phyloP scores from a whole-genome alignment of 2,113 vertebrate genomes.

The Podilymbus podiceps region DNA sequence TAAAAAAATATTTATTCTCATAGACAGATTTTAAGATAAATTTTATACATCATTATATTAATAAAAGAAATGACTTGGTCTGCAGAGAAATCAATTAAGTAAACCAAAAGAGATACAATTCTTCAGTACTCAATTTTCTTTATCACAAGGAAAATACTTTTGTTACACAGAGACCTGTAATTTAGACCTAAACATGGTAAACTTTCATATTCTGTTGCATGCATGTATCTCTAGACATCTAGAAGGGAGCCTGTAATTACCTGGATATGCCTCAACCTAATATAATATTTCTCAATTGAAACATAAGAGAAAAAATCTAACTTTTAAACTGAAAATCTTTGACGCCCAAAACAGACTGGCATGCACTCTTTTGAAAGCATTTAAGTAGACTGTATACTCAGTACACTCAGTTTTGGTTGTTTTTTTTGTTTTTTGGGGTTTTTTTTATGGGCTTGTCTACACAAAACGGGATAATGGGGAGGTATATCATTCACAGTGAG shows the following conservation, averaged over 20 bases:
- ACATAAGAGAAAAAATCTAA: not conserved
- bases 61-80: not conserved
- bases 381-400: not conserved
- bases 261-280: not conserved
- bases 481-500: not conserved
- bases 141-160: not conserved
- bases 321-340: not conserved
- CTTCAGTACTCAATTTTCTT: not conserved
- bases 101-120: not conserved
- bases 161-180: not conserved
- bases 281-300: not conserved
- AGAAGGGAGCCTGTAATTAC: not conserved
- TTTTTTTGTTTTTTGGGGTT: not conserved
- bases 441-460: not conserved
- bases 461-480: constrained; percentile 25
- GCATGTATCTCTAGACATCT: not conserved
- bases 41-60: not conserved
- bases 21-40: not conserved
- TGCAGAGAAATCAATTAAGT: not conserved
- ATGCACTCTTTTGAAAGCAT: not conserved
- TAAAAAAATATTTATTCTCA: not conserved
- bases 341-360: not conserved
- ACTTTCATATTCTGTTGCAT: not conserved
- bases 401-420: not conserved
- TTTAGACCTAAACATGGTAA: not conserved